Evolutionary conservation across 2,888 invertebrate species (phyloP).

Genomic region (Trissoscelio sp.): DNA sequence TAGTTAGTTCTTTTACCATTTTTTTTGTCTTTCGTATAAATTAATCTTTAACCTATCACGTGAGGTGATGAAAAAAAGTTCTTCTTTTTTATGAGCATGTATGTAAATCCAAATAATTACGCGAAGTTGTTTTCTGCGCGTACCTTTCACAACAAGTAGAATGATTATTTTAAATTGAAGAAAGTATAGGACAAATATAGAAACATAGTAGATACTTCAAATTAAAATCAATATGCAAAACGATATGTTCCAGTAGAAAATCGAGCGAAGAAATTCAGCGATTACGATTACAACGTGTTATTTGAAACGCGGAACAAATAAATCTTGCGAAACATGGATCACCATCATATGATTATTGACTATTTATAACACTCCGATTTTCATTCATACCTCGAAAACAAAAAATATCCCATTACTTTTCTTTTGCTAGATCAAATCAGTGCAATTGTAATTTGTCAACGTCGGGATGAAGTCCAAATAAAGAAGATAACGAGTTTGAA

Average conservation of each 20-base stretch:
- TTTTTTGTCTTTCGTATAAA: too few species aligned
- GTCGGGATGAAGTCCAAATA: background rate
- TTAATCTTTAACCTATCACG: too few species aligned
- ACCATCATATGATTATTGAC: background rate
- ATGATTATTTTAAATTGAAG: conserved; percentile 50
- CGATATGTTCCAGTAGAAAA: conserved; percentile 30
- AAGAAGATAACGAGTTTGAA: background rate
- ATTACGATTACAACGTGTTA: conserved; percentile 24
- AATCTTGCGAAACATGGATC: background rate
- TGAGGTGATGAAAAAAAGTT: background rate
- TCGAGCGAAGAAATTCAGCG: conserved; percentile 4
- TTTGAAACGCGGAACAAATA: conserved; percentile 19
- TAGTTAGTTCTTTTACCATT: too few species aligned
- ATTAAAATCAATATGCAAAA: conserved; percentile 31
- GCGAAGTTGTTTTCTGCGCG: conserved; percentile 16
- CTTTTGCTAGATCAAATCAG: too few species aligned
- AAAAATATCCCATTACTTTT: background rate
- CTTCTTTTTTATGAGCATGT: background rate
- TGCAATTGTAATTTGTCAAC: background rate
- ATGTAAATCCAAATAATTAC: conserved; percentile 27
- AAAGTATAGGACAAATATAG: conserved; percentile 29
- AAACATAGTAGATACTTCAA: conserved; percentile 7
- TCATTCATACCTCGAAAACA: conserved; percentile 1
- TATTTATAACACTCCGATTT: background rate
- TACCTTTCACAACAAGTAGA: conserved; percentile 33